These are phyloP conservation scores for Hydrozoanthus gracilis DNA, from an alignment of 92 coral and sea anemone species.

Conservation along the genomic window DNA sequence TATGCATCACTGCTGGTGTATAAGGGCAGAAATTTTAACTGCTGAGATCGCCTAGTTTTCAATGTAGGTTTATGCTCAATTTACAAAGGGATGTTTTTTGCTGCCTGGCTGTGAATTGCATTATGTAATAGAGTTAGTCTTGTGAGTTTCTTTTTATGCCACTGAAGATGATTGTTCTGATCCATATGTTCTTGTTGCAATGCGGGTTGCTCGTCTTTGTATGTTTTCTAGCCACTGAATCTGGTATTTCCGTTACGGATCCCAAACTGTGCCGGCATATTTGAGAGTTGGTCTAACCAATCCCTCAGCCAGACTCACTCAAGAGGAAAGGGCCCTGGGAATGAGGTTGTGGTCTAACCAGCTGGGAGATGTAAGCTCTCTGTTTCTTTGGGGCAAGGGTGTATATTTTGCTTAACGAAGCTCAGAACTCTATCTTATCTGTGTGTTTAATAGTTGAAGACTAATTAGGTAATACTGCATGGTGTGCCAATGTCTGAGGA, in stretches of 20 bases:
- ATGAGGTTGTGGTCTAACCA: too few species aligned
- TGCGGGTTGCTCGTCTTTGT: conserved; percentile 43
- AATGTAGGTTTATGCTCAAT: conserved; percentile 25
- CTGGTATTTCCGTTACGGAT: conserved; percentile 39
- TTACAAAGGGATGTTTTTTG: conserved; percentile 42
- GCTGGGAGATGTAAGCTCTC: conserved; percentile 39
- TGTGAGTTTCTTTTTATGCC: conserved; percentile 24
- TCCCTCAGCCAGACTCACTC: too few species aligned
- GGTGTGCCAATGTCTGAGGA: too few species aligned
- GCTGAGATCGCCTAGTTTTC: conserved; percentile 37
- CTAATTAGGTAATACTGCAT: too few species aligned
- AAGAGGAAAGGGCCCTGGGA: too few species aligned
- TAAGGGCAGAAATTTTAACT: neutral
- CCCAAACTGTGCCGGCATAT: conserved; percentile 36
- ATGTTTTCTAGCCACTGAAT: conserved; percentile 34
- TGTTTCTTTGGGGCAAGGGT: conserved; percentile 36
- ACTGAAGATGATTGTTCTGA: conserved; percentile 30
- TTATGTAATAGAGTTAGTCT: conserved; percentile 45
- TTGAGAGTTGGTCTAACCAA: conserved; percentile 50
- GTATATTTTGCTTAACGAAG: neutral
- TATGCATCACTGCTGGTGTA: conserved; percentile 37
- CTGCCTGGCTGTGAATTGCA: conserved; percentile 14
- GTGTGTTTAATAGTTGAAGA: too few species aligned
- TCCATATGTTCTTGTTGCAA: conserved; percentile 50
- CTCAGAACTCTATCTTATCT: too few species aligned